phyloP scores from a whole-genome alignment of 2,797 vertebrate species.

The Myripristis murdjan region DNA sequence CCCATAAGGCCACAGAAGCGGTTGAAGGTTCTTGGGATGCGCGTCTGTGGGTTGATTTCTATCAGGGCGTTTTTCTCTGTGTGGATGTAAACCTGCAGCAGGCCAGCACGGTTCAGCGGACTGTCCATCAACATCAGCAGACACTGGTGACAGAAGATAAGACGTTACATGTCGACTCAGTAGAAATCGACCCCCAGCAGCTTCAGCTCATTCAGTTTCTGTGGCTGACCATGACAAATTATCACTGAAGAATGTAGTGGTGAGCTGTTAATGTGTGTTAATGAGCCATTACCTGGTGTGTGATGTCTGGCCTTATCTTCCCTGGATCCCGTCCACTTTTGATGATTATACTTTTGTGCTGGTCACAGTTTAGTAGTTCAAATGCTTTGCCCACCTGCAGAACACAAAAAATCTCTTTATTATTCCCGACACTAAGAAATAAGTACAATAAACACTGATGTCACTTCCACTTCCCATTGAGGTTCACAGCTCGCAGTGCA shows the following conservation, averaged over 20 bases:
- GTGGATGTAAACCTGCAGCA: slow-evolving; percentile 96
- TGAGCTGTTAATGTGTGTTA: background rate
- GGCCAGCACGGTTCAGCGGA: slow-evolving; percentile 95
- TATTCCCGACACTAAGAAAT: background rate
- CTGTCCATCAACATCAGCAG: slow-evolving; percentile 98
- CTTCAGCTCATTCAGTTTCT: no score
- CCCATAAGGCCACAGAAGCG: slow-evolving; percentile 98
- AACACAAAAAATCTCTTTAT: background rate
- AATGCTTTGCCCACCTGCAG: slow-evolving; percentile 94
- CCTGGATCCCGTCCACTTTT: slow-evolving; percentile 94
- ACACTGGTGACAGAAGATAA: slow-evolving; percentile 63
- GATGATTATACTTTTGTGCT: slow-evolving; percentile 92
- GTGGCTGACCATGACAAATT: no score
- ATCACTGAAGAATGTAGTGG: no score
- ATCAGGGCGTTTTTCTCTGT: slow-evolving; percentile 96
- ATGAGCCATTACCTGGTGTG: slow-evolving; percentile 90
- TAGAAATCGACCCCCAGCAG: no score
- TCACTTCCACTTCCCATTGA: slow-evolving; percentile 3
- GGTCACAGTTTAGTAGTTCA: slow-evolving; percentile 96
- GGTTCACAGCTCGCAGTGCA: background rate
- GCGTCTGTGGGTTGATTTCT: slow-evolving; percentile 97
- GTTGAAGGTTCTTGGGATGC: slow-evolving; percentile 95
- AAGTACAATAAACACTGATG: background rate
- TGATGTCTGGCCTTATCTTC: slow-evolving; percentile 92
- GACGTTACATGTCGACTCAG: no score